A percentile compares a stretch with the other conserved stretches of the same genome.
phyloP scores from a whole-genome alignment of 2,797 vertebrate genomes.

The Propithecus perrieri region DNA sequence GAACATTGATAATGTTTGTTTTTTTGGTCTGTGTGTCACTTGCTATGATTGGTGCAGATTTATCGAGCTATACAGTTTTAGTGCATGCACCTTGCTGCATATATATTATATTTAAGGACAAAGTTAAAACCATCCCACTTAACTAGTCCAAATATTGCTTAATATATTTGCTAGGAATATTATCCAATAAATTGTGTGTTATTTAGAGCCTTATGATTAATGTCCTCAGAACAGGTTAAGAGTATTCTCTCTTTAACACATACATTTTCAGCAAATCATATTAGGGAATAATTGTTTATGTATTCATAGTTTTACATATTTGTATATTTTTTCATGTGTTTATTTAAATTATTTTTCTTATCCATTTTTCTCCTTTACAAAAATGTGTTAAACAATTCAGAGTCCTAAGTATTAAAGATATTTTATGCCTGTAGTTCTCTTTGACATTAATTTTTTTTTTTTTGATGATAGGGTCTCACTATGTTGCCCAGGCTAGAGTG shows the following conservation, averaged over 20 bases:
- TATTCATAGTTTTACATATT: not conserved
- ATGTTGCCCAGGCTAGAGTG: no score
- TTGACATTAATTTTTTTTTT: not conserved
- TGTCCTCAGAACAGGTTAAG: not conserved
- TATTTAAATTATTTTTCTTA: not conserved
- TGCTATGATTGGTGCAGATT: not conserved
- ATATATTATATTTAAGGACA: not conserved
- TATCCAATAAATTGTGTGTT: not conserved
- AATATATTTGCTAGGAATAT: not conserved
- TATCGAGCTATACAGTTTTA: not conserved
- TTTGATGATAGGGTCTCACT: no score
- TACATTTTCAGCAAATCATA: not conserved
- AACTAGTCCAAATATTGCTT: not conserved
- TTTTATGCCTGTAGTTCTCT: not conserved
- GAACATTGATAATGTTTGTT: not conserved
- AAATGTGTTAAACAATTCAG: not conserved
- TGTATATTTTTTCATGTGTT: not conserved
- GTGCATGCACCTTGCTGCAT: not conserved
- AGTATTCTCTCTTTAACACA: not conserved
- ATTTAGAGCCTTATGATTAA: not conserved
- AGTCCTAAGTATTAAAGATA: not conserved
- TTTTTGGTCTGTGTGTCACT: not conserved
- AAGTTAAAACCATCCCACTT: not conserved
- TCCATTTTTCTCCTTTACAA: not conserved
- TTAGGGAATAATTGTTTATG: not conserved